Evolutionary conservation across 1,140 invertebrate species (phyloP).

Genomic region (Papilio xuthus): DNA sequence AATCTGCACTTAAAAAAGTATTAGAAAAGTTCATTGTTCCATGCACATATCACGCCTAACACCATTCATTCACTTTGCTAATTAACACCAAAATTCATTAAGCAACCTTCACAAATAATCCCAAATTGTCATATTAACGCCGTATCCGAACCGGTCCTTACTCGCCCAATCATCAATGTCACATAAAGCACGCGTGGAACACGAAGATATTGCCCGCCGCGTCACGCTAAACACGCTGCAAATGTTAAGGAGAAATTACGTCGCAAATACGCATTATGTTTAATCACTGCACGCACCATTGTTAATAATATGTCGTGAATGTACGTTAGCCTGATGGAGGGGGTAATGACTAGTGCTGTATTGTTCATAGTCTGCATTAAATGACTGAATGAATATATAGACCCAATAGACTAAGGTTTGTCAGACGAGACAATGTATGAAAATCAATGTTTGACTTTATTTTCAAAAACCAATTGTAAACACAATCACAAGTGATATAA

Average conservation of each 20-base stretch:
- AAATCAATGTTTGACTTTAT: neutral
- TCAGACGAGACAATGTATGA: neutral
- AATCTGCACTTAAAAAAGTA: too few relatives aligned
- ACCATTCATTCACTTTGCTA: neutral
- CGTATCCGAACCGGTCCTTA: conserved; percentile 16
- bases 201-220: conserved; percentile 49
- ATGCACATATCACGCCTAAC: neutral
- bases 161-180: conserved; percentile 45
- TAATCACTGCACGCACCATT: conserved; percentile 58
- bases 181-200: conserved; percentile 49
- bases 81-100: conserved; percentile 26
- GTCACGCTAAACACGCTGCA: conserved; percentile 51
- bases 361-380: neutral
- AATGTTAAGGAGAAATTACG: conserved; percentile 67
- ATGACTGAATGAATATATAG: conserved; percentile 28
- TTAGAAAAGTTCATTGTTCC: neutral
- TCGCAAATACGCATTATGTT: conserved; percentile 65
- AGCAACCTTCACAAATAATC: conserved; percentile 34
- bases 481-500: neutral
- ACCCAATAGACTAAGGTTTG: conserved; percentile 13
- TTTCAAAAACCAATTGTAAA: neutral
- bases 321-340: neutral
- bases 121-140: conserved; percentile 24
- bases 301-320: conserved; percentile 53
- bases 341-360: conserved; percentile 20